These are phyloP conservation scores for Ooceraea biroi DNA, from an alignment of 1,140 invertebrate genomes.

Conservation along the genomic window DNA sequence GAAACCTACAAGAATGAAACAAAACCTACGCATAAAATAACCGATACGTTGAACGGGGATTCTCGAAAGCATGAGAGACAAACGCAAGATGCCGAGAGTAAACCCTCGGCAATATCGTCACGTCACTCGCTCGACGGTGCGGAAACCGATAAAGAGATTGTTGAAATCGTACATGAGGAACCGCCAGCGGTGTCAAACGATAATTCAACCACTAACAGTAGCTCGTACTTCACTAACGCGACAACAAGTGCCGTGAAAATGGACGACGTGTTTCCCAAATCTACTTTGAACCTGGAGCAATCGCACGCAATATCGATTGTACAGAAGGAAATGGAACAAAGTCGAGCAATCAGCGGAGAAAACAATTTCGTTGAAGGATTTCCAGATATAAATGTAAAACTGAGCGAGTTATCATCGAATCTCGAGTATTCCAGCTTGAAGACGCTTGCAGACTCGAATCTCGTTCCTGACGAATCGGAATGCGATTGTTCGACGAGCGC, in stretches of 20 bases:
- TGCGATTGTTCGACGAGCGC: not conserved
- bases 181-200: constrained; percentile 31
- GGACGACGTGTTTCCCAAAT: not conserved
- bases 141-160: not conserved
- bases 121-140: not conserved
- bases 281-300: not conserved
- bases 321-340: not conserved
- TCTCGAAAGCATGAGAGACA: not conserved
- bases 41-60: not conserved
- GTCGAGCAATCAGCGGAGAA: not conserved
- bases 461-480: not conserved
- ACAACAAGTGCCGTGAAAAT: constrained; percentile 40
- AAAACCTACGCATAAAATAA: not conserved
- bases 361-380: not conserved
- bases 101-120: not conserved
- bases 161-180: not conserved
- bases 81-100: constrained; percentile 3
- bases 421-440: not conserved
- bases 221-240: constrained; percentile 61
- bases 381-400: not conserved
- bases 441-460: not conserved
- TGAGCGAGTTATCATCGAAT: not conserved
- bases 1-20: no score
- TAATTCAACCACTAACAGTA: constrained; percentile 52
- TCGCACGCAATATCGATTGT: not conserved